These are phyloP conservation scores for Corynorhinus townsendii DNA, from an alignment of 2,113 vertebrate genomes.

Conservation along the genomic window DNA sequence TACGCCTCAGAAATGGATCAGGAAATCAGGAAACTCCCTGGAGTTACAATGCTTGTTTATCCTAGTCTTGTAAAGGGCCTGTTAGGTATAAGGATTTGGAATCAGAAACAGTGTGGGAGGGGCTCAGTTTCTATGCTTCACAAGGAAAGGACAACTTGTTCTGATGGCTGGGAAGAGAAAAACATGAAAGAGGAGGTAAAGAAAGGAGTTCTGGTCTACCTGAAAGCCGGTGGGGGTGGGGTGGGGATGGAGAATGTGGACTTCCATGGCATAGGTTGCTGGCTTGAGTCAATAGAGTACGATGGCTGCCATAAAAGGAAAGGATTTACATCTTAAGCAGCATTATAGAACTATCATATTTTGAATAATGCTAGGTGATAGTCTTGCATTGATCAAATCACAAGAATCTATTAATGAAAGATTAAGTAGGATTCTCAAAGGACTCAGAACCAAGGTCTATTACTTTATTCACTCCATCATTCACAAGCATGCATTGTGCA, in stretches of 20 bases:
- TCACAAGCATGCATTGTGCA: neutral
- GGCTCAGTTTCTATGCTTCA: neutral
- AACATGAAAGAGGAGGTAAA: neutral
- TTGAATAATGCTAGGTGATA: neutral
- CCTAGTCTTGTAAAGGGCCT: neutral
- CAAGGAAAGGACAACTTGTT: neutral
- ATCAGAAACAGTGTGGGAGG: neutral
- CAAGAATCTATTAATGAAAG: neutral
- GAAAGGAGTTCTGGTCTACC: neutral
- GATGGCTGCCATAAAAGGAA: neutral
- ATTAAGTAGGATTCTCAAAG: neutral
- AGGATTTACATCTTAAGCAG: neutral
- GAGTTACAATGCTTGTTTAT: constrained; percentile 1
- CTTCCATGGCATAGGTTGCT: neutral
- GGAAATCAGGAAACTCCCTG: constrained; percentile 40
- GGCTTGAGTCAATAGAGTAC: neutral
- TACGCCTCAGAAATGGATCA: constrained; percentile 27
- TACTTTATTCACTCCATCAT: neutral
- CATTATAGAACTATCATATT: neutral
- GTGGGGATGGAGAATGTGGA: neutral
- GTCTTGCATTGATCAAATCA: neutral
- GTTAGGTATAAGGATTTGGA: neutral
- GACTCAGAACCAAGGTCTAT: neutral
- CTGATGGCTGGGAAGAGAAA: neutral
- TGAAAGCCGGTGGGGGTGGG: neutral